phyloP scores from a whole-genome alignment of 2,113 vertebrate species.

The Rhinoderma darwinii region DNA sequence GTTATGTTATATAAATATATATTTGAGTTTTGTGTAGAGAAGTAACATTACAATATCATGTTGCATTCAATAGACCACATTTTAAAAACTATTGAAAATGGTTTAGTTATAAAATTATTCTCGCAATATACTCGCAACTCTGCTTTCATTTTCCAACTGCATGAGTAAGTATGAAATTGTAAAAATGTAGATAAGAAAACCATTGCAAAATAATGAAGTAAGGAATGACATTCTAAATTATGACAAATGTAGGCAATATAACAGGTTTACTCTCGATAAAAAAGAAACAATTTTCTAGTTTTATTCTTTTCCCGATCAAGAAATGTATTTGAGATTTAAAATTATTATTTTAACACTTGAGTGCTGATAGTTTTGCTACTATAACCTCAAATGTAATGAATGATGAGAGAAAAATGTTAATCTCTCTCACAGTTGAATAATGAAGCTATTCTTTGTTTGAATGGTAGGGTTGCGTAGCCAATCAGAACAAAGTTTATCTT shows the following conservation, averaged over 20 bases:
- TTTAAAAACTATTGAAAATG: not conserved
- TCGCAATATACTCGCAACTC: conserved; percentile 1
- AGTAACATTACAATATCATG: not conserved
- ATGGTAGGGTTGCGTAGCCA: not conserved
- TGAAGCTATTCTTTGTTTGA: not conserved
- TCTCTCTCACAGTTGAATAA: not conserved
- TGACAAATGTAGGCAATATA: conserved; percentile 57
- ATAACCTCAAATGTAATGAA: conserved; percentile 7
- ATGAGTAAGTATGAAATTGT: conserved; percentile 48
- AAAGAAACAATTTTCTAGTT: conserved; percentile 40
- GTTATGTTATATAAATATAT: no score
- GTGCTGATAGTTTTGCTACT: conserved; percentile 16
- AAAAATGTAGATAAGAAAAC: conserved; percentile 44
- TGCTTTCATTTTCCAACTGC: conserved; percentile 39
- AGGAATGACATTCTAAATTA: conserved; percentile 54
- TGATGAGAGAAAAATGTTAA: not conserved
- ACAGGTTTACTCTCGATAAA: conserved; percentile 27
- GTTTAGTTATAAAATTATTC: not conserved
- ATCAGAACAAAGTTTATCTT: not conserved
- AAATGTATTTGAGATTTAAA: conserved; percentile 16
- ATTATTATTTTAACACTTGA: conserved; percentile 40
- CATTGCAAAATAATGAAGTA: conserved; percentile 36
- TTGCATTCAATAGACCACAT: not conserved
- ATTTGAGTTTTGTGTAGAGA: not conserved
- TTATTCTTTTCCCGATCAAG: conserved; percentile 30